Evolutionary conservation across 2,797 vertebrate genomes (phyloP).

Genomic region (Hapalemur alaotrensis): DNA sequence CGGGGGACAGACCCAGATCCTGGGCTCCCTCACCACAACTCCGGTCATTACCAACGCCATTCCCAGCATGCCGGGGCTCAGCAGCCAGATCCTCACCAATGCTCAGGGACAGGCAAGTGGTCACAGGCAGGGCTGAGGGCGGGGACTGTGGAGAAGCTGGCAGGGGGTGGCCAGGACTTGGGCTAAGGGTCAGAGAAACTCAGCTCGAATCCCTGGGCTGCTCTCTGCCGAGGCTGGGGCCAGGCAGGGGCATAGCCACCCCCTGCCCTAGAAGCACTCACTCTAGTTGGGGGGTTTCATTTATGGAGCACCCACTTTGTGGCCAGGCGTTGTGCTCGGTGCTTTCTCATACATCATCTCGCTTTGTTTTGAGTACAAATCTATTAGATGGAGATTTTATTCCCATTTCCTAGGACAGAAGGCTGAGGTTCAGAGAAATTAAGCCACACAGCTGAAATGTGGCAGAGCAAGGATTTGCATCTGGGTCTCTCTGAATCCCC

Average conservation of each 20-base stretch:
- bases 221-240: background rate
- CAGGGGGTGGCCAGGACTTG: background rate
- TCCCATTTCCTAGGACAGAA: background rate
- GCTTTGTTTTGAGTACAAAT: background rate
- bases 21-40: constrained; percentile 92
- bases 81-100: constrained; percentile 95
- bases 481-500: background rate
- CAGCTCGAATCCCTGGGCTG: background rate
- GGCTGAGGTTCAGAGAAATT: background rate
- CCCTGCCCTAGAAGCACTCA: rapidly evolving
- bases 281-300: background rate
- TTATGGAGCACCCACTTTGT: background rate
- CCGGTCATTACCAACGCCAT: constrained; percentile 93
- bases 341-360: background rate
- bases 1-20: constrained; percentile 93
- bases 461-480: background rate
- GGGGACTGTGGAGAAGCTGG: background rate
- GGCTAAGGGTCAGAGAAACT: background rate
- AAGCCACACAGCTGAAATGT: background rate
- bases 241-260: background rate
- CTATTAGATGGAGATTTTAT: background rate
- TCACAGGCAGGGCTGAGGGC: background rate
- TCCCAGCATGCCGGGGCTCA: constrained; percentile 92
- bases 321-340: background rate
- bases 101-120: constrained; percentile 93